phyloP scores from a whole-genome alignment of 2,797 vertebrate genomes.

The Pristis pectinata region DNA sequence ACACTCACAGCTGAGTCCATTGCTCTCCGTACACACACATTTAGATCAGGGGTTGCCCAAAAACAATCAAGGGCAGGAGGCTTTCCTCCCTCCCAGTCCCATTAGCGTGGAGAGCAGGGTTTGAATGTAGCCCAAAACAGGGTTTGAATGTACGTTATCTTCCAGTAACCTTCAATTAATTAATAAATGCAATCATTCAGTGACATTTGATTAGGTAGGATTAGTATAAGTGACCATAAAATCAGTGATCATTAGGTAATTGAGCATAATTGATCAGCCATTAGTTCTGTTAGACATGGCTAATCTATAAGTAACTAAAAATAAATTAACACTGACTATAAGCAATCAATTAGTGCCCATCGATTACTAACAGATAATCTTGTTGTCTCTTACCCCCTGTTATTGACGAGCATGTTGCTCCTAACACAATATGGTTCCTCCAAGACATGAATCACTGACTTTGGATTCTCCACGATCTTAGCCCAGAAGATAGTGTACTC shows the following conservation, averaged over 20 bases:
- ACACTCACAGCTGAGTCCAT: background rate
- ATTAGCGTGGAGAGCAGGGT: background rate
- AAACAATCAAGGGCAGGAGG: background rate
- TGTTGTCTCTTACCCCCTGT: background rate
- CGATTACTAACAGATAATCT: background rate
- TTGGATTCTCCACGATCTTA: background rate
- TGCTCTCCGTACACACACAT: background rate
- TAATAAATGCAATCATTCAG: background rate
- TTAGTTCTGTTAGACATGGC: background rate
- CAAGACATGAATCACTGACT: background rate
- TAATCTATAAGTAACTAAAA: background rate
- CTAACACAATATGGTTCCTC: background rate
- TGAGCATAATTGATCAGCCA: background rate
- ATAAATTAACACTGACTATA: too few relatives aligned
- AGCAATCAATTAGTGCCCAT: background rate
- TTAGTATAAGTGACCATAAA: too few relatives aligned
- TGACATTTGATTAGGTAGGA: background rate
- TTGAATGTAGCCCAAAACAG: background rate
- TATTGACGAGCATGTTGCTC: background rate
- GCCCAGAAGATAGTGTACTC: constrained; percentile 20
- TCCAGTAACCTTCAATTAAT: background rate
- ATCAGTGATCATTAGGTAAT: too few relatives aligned
- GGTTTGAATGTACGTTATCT: background rate
- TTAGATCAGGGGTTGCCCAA: background rate
- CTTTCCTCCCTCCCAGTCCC: background rate